Conservation (phyloP, 2,113 vertebrate species). For the Phaetusa simplex region DNA sequence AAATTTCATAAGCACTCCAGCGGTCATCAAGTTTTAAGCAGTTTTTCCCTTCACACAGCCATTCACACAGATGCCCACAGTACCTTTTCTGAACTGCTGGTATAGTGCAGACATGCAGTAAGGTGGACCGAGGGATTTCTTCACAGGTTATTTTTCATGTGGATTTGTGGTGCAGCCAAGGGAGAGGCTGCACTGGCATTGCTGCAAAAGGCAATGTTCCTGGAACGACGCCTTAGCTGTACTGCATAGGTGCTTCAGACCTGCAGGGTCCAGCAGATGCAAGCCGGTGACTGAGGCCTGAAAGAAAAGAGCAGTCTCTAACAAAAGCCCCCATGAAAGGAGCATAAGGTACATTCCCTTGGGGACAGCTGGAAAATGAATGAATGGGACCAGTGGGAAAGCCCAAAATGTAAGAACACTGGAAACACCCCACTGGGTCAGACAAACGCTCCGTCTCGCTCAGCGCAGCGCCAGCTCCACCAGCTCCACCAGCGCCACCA, state of each 20-base stretch:
- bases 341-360: background rate
- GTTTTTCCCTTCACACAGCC: background rate
- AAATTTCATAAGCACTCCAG: background rate
- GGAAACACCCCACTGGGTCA: background rate
- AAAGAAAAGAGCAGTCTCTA: background rate
- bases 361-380: background rate
- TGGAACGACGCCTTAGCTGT: background rate
- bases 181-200: background rate
- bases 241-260: background rate
- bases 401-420: background rate
- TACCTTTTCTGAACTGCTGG: background rate
- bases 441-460: too few relatives aligned
- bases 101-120: background rate
- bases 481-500: background rate
- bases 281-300: background rate
- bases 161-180: background rate
- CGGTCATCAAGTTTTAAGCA: background rate
- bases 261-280: background rate
- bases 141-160: background rate
- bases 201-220: background rate
- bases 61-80: background rate
- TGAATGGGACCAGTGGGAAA: background rate
- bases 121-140: background rate
- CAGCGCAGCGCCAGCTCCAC: background rate
- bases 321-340: background rate